Percentiles rank a stretch among this genome's conserved stretches.
These are phyloP conservation scores for Amphimallon solstitiale DNA, from an alignment of 2,888 invertebrate species.

Conservation along the genomic window DNA sequence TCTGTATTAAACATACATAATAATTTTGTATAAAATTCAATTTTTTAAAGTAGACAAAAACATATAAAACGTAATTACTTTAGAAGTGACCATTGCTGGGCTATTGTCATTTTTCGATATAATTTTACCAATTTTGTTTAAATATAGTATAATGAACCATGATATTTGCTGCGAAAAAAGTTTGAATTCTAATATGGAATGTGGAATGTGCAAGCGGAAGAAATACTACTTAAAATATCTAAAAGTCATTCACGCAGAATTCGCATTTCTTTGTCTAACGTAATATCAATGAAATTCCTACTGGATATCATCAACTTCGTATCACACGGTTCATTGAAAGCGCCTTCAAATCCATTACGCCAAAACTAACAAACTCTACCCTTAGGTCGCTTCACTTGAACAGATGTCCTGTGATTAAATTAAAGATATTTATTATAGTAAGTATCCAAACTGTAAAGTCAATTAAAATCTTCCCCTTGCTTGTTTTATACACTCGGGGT, in stretches of 20 bases:
- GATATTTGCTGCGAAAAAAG: no score
- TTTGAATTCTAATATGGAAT: no score
- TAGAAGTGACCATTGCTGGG: no score
- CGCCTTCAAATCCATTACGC: constrained; percentile 21
- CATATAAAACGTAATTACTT: no score
- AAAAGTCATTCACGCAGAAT: constrained; percentile 11
- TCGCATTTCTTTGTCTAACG: constrained; percentile 19
- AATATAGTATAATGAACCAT: no score
- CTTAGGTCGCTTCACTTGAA: constrained; percentile 15
- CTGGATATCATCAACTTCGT: constrained; percentile 23
- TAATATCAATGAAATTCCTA: constrained; percentile 18
- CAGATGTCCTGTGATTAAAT: constrained; percentile 47
- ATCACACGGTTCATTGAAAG: constrained; percentile 27
- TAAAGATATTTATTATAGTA: constrained; percentile 51
- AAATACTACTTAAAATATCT: constrained; percentile 13
- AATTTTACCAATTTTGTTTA: no score
- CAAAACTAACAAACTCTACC: constrained; percentile 9
- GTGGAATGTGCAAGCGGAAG: background rate
- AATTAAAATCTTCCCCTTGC: constrained; percentile 49
- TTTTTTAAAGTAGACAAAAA: no score
- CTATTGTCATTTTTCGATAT: no score
- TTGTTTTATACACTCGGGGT: constrained; percentile 25
- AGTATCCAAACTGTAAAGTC: constrained; percentile 51
- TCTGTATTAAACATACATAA: no score
- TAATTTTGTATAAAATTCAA: no score